Base-by-base conservation (phyloP, 2,113 vertebrate species). In the Dolichallabes microphthalmus region DNA sequence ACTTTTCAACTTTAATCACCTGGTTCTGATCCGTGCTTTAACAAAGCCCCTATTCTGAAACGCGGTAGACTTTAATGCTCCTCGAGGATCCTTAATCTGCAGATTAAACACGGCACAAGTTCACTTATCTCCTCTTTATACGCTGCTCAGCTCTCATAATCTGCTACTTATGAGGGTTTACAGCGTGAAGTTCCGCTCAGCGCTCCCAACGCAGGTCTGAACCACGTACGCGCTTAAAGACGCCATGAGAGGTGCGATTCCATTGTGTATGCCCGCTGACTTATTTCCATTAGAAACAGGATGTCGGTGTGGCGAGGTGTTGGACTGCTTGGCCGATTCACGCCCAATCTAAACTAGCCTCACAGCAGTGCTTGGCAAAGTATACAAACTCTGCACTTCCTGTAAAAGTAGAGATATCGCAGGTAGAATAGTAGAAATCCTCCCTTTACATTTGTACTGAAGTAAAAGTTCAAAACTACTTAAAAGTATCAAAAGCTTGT, bases 41-140 rank as follows among this genome's bases (percentile, higher is more conserved):
- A 78, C 76, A 78, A 78, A 78, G 53, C 76, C 60, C 6, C 17
- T 60, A 13, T 78, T 58, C 73, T 53, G 50, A 53, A 45, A 76
- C 1, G 50, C 52, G 4, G 30, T 20, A 22, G 55, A 13, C 30
- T 35, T 79, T 60, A 79, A 60, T 60, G 57, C 76, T 79, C 55
- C 76, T 79, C 0, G 20, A 79, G 55, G 57, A 79, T 58, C 10
- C 55, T 60, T 79, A 79, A 79, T 79, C 76, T 32, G 30, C 76
- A 60, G 76, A 79, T 79, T 60, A 79, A 79, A 79, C 76, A 35
- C 76, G 20, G 30, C 55, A 79, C 76, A 79, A 79, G 76, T 79
- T 60, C 76, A 79, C 76, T 79, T 79, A 79, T 79, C 76, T 79
- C 76, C 25, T 30, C 32, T 35, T 60, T 57, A 78, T 58, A 78